Evolutionary conservation across 1,140 invertebrate species (phyloP), one percentile per base, ranked within the genome.

Genomic region (Brachionus manjavacas): DNA sequence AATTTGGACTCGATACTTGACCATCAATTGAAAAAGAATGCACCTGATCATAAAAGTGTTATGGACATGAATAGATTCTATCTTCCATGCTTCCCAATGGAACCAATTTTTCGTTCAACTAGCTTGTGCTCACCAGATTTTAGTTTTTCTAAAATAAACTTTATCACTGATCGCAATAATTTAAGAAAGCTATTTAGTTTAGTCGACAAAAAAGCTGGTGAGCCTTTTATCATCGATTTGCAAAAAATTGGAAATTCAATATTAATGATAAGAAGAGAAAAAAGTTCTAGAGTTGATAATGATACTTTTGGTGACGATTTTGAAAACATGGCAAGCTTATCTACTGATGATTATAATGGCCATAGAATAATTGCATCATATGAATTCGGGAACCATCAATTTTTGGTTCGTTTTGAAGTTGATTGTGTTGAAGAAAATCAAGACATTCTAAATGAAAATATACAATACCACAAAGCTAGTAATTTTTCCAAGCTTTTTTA

Each of bases 111-210:
- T 25, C 16, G 72, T 4, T 25, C 41, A 0, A 28, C 52, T 25
- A 23, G 8, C 4, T 25, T 25, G 23, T 76, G 72, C 12, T 76
- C 72, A 23, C 72, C 72, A 9, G 8, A 46, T 35, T 76, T 76
- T 20, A 25, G 52, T 25, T 76, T 23, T 25, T 49, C 39, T 9
- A 28, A 25, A 46, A 49, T 76, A 43, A 25, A 49, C 28, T 76
- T 76, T 76, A 23, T 76, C 4, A 49, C 72, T n/a, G 72, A 76
- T 25, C 39, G 72, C 41, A 76, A 52, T n/a, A 76, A 76, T 76
- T 49, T 76, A 76, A 46, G 72, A 49, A 76, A 76, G 25, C n/a
- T 76, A 6, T 49, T 76, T 11, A 23, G 28, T 14, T 76, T 76
- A 12, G 72, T 76, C 0, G 72, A 76, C 25, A 49, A 28, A 28